Base-by-base conservation (phyloP, 2,797 vertebrate genomes). In the Sebastes steindachneri region DNA sequence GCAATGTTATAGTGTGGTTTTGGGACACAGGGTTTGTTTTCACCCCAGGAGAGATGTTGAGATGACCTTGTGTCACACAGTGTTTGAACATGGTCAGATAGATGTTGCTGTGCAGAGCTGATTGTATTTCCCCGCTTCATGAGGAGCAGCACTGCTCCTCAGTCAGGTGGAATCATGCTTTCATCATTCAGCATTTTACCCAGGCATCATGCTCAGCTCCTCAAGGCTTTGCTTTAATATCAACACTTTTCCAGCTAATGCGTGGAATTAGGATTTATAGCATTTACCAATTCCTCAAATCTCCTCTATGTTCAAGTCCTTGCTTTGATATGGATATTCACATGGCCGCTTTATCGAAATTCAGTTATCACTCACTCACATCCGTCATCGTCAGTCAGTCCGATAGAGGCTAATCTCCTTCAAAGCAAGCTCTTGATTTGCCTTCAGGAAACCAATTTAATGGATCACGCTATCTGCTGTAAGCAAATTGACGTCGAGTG, bases 381-480 rank as follows among this genome's bases (percentile, higher is more conserved):
- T 74, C 72, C 55, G 65, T 67, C 74, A 31, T 63, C 57, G 26
- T 80, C 83, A 70, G 80, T 77, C 60, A 6, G 75, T 75, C 70
- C 5, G 66, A 80, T 72, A 58, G 62, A 84, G 45, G 58, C 87
- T 73, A 31, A 82, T 82, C 58, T 80, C 79, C 79, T 82, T 89
- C 87, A 89, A 83, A 89, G 80, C 79, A 55, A 84, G 73, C 55
- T 65, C 79, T 89, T 63, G 69, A 68, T 90, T 89, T 79, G 78
- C 79, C 84, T 79, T 89, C 75, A 74, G 89, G 79, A 90, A 82
- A 73, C 23, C 68, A 48, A 73, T 76, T 57, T 54, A 63, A 69
- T 65, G 70, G 69, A 70, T 86, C 63, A 29, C 2, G 69, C 80
- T 79, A 84, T 89, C 83, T 79, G 86, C 84, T 85, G 79, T 67